Base-by-base conservation (phyloP, 2,888 invertebrate genomes). In the Ormyrus labotus region DNA sequence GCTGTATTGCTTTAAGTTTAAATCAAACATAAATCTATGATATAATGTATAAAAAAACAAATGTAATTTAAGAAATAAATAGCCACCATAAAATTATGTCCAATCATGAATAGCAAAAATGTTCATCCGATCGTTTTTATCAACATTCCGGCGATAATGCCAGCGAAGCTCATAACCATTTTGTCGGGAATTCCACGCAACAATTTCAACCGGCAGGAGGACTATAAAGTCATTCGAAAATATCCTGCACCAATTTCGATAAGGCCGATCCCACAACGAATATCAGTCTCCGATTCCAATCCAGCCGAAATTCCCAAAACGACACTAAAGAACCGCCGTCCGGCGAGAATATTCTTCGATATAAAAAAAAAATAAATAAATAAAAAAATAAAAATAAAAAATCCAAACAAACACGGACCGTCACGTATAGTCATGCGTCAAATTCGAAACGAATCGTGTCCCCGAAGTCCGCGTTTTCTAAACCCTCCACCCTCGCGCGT, bases 401-500 rank as follows among this genome's bases (percentile, higher is more conserved):
- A 70, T 13, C 13, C 13, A 57, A 65, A 34, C n/a, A 13, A 57
- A 11, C 72, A 13, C 13, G 13, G 13, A 13, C 13, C 13, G 13
- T 13, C 13, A 13, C 13, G 13, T 13, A 13, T 13, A 13, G 13
- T 13, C 45, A 4, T 47, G 50, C 70, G 70, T 74, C 79, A 80
- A 61, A 77, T n/a, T 34, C 13, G 2, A 69, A 80, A 80, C 64
- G 65, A 81, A 88, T 89, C 85, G 88, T 13, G 13, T 85, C 85
- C 86, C 86, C 86, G 86, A 84, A 87, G 87, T 85, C 85, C 85
- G 84, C n/a, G 47, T 10, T 10, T 75, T 45, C 48, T 53, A 71
- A 61, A 71, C 45, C 6, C 8, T n/a, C 57, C 19, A 50, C 61
- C 11, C 48, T n/a, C 60, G 51, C 70, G 81, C 34, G 84, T 81